These are phyloP conservation scores for Ctenosaura bakeri DNA, from an alignment of 2,797 vertebrate genomes.

Conservation along the genomic window DNA sequence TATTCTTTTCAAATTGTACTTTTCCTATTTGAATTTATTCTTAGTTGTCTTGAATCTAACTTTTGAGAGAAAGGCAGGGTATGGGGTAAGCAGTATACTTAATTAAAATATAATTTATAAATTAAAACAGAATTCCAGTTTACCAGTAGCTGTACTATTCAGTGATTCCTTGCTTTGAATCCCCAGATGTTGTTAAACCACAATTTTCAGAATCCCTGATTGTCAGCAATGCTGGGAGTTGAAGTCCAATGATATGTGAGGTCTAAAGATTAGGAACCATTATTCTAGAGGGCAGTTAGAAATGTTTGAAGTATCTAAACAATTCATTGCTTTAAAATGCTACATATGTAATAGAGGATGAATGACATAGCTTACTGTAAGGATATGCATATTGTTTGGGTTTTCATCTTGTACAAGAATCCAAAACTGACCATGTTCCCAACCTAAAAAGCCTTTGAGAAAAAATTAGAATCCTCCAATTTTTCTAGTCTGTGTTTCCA, in stretches of 20 bases:
- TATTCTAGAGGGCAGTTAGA: not conserved
- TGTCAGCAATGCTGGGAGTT: no score
- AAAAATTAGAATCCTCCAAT: conserved; percentile 8
- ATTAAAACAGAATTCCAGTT: not conserved
- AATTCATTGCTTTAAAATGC: not conserved
- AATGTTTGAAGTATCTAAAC: conserved; percentile 25
- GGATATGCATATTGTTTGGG: not conserved
- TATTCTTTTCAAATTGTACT: not conserved
- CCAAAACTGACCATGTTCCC: not conserved
- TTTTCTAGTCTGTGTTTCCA: not conserved
- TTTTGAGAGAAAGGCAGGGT: not conserved
- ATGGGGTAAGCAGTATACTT: not conserved
- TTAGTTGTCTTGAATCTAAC: not conserved
- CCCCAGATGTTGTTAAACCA: no score
- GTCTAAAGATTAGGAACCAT: no score
- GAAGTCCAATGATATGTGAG: no score
- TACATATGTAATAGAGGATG: not conserved
- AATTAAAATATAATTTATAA: not conserved
- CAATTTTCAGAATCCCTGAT: no score
- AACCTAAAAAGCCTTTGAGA: not conserved
- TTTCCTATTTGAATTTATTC: not conserved
- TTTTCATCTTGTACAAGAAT: not conserved
- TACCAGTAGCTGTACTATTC: not conserved
- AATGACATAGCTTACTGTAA: not conserved
- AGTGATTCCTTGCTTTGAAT: no score